Evolutionary conservation across 2,888 invertebrate genomes (phyloP).

Genomic region (Harpalus rufipes): DNA sequence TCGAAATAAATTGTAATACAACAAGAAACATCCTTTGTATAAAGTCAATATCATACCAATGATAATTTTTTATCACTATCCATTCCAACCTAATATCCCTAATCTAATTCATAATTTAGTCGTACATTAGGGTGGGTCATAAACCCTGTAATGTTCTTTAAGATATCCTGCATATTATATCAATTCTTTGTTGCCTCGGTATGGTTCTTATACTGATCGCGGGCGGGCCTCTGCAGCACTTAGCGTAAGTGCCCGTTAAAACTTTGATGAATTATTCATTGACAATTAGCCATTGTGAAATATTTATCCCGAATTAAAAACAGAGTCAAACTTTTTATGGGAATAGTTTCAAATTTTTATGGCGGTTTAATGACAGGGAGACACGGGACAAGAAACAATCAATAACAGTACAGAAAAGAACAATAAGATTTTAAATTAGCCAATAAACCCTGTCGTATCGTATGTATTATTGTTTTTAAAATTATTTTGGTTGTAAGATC

Average conservation of each 20-base stretch:
- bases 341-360: conserved; percentile 17
- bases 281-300: conserved; percentile 70
- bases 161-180: conserved; percentile 34
- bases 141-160: not conserved
- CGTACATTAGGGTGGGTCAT: not conserved
- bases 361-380: not conserved
- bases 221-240: conserved; percentile 46
- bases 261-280: conserved; percentile 69
- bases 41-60: no score
- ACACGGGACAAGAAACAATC: no score
- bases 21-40: no score
- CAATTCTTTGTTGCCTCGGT: conserved; percentile 36
- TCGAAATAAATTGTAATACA: no score
- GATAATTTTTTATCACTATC: no score
- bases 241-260: conserved; percentile 57
- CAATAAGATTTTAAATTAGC: no score
- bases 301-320: conserved; percentile 44
- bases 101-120: conserved; percentile 8
- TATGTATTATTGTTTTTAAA: no score
- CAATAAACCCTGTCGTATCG: no score
- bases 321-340: conserved; percentile 30
- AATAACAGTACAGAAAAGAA: no score
- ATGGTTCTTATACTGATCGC: conserved; percentile 10
- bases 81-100: no score
- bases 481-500: no score